Evolutionary conservation across 2,888 invertebrate genomes (phyloP).

Genomic region (Oscheius myriophilus): DNA sequence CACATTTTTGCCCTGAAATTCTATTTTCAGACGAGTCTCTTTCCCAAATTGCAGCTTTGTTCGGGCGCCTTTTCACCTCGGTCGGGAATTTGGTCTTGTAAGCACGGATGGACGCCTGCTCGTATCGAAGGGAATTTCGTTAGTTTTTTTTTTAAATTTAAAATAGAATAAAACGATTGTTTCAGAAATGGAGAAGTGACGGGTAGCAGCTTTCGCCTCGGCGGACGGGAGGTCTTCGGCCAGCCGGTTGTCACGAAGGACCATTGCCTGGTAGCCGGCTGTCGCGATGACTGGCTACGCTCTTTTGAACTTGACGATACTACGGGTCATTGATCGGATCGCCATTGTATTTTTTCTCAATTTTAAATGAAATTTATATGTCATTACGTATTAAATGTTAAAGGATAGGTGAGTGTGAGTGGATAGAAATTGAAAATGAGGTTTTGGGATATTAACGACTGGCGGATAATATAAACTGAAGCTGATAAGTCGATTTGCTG

Average conservation of each 20-base stretch:
- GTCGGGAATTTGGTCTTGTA: neutral
- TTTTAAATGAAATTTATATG: too few species aligned
- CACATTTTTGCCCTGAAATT: neutral
- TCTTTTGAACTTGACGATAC: neutral
- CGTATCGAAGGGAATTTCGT: neutral
- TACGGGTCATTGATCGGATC: too few species aligned
- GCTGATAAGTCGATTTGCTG: too few species aligned
- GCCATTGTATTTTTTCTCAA: too few species aligned
- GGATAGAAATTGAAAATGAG: too few species aligned
- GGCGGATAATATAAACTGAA: too few species aligned
- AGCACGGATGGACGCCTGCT: conserved; percentile 20
- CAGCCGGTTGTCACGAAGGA: neutral
- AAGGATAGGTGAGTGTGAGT: too few species aligned
- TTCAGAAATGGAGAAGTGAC: neutral
- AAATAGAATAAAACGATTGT: neutral
- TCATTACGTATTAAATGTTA: too few species aligned
- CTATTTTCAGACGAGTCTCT: neutral
- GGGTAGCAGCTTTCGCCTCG: neutral
- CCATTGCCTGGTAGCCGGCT: neutral
- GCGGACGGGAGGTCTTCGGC: conserved; percentile 10
- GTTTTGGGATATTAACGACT: too few species aligned
- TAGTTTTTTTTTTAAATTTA: neutral
- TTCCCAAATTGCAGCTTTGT: conserved; percentile 17
- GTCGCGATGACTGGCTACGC: conserved; percentile 15
- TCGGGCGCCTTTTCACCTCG: neutral